Base-by-base conservation (phyloP, 1,140 invertebrate genomes). In the Mamestra configurata region DNA sequence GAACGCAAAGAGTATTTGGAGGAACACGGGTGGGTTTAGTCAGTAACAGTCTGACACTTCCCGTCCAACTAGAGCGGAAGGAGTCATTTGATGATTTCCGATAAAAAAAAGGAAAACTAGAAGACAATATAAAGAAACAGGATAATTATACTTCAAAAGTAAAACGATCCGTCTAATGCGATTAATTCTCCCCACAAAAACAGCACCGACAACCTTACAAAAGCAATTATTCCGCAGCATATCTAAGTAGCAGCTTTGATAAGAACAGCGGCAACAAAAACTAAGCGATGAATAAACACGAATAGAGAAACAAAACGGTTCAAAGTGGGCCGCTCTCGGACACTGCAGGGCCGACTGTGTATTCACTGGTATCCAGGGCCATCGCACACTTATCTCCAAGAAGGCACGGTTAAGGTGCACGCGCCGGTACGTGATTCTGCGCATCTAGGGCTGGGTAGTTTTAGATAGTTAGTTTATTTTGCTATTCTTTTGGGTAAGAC, bases 391-490 rank as follows among this genome's bases (percentile, higher is more conserved):
- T 88, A 86, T 87, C 84, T 86, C 77, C 77, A 73, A 73, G 75
- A 59, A 72, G 49, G 51, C 70, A 53, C n/a, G 70, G 31, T 37
- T 75, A 83, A 82, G 77, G 79, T 72, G 75, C 80, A 49, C 64
- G 66, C 72, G 80, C 72, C 75, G 82, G 83, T 80, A 81, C 82
- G 83, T 84, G 82, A 84, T 70, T 82, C 81, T 76, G 81, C 72
- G 66, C n/a, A n/a, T n/a, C n/a, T n/a, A n/a, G n/a, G n/a, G n/a
- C n/a, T n/a, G n/a, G n/a, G n/a, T n/a, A n/a, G n/a, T n/a, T n/a
- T n/a, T n/a, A n/a, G n/a, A n/a, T n/a, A n/a, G n/a, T n/a, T n/a
- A n/a, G n/a, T n/a, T n/a, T n/a, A n/a, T n/a, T n/a, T n/a, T n/a
- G n/a, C n/a, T n/a, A n/a, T n/a, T n/a, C n/a, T n/a, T n/a, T n/a